phyloP scores from a whole-genome alignment of 1,140 invertebrate genomes.

The Rhizoglyphus robini region DNA sequence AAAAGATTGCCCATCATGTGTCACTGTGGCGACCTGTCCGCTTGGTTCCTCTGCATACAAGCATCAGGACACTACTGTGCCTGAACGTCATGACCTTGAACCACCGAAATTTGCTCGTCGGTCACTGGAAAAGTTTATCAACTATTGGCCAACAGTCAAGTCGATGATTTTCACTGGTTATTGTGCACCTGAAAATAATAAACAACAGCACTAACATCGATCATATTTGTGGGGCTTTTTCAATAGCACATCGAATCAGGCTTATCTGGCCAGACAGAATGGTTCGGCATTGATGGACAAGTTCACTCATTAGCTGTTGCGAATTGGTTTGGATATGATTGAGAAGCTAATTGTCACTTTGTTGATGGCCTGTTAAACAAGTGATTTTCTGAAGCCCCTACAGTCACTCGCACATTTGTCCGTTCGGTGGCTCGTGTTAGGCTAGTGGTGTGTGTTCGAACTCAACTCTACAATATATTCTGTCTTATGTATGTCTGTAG shows the following conservation, averaged over 20 bases:
- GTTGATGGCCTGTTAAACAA: conserved; percentile 47
- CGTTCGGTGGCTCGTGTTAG: conserved; percentile 90
- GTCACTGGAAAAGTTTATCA: conserved; percentile 73
- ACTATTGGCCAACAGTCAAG: conserved; percentile 71
- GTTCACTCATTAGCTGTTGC: conserved; percentile 77
- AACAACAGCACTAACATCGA: background rate
- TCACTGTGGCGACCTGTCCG: background rate
- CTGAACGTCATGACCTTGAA: conserved; percentile 94
- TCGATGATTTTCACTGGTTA: conserved; percentile 60
- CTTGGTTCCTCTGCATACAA: background rate
- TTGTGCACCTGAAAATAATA: conserved; percentile 26
- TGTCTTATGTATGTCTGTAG: too few species aligned
- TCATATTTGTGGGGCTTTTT: background rate
- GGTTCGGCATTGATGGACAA: too few species aligned
- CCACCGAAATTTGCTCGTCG: conserved; percentile 83
- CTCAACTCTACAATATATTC: conserved; percentile 63
- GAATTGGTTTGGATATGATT: conserved; percentile 76
- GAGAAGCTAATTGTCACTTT: conserved; percentile 71
- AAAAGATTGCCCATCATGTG: conserved; percentile 44
- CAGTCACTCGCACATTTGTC: too few species aligned
- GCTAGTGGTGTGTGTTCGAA: conserved; percentile 85
- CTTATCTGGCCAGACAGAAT: too few species aligned
- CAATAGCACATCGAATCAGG: too few species aligned
- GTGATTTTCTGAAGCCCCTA: conserved; percentile 49
- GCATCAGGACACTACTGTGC: conserved; percentile 45